These are phyloP conservation scores for Sinelater perroti DNA, from an alignment of 2,888 invertebrate genomes.

Conservation along the genomic window DNA sequence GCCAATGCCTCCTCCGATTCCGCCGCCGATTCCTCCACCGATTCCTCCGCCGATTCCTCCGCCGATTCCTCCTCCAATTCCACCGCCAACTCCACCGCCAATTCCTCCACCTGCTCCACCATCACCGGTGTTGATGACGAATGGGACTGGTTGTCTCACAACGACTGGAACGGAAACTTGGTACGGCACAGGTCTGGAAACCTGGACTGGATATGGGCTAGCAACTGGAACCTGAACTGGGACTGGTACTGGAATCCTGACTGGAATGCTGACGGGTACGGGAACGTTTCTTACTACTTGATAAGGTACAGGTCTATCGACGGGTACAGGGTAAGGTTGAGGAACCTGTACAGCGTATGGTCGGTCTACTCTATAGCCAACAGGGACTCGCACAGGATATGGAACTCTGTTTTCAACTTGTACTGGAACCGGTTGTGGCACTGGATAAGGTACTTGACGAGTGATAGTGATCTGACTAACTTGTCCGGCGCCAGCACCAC, in stretches of 20 bases:
- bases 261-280: conserved; percentile 27
- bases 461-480: conserved; percentile 26
- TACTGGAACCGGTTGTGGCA: conserved; percentile 28
- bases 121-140: conserved; percentile 14
- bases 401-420: conserved; percentile 24
- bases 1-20: not conserved
- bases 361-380: conserved; percentile 13
- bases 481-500: conserved; percentile 6
- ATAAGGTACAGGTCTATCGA: conserved; percentile 26
- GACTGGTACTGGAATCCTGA: conserved; percentile 24
- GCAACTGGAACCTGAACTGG: conserved; percentile 23
- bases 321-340: conserved; percentile 26
- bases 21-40: conserved; percentile 16
- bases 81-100: conserved; percentile 6
- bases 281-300: conserved; percentile 21
- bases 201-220: conserved; percentile 28
- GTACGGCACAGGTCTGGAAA: conserved; percentile 20
- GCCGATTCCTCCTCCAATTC: conserved; percentile 15
- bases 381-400: conserved; percentile 24
- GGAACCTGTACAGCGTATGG: conserved; percentile 31
- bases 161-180: conserved; percentile 18
- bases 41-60: conserved; percentile 18
- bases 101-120: conserved; percentile 1
- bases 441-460: conserved; percentile 22
- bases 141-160: conserved; percentile 27